A percentile compares a stretch with the other conserved stretches of the same genome.
These are phyloP conservation scores for Oostethus manadensis DNA, from an alignment of 2,113 vertebrate genomes.

Conservation along the genomic window DNA sequence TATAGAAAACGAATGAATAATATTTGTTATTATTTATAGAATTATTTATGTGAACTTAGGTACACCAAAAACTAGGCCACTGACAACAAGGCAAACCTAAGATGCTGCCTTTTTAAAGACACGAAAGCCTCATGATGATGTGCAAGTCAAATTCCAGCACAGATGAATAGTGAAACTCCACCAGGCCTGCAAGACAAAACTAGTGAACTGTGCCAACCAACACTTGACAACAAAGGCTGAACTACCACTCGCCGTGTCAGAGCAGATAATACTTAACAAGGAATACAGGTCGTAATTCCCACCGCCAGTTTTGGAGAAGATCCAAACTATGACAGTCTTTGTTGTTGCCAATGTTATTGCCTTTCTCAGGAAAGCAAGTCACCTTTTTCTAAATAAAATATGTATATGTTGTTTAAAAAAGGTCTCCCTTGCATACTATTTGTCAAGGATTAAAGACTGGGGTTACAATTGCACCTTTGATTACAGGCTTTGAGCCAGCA, in stretches of 20 bases:
- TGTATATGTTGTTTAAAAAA: neutral
- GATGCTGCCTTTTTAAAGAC: conserved; percentile 11
- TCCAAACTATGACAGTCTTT: neutral
- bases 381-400: conserved; percentile 1
- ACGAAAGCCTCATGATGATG: conserved; percentile 17
- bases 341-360: conserved; percentile 3
- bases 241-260: conserved; percentile 9
- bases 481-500: neutral
- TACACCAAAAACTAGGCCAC: neutral
- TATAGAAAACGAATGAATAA: no score
- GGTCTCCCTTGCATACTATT: neutral
- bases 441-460: neutral
- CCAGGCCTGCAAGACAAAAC: conserved; percentile 23
- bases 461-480: conserved; percentile 2
- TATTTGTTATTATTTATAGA: no score
- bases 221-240: conserved; percentile 29
- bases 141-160: neutral
- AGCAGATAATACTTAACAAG: conserved; percentile 21
- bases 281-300: conserved; percentile 15
- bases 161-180: conserved; percentile 28
- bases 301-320: neutral
- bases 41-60: neutral
- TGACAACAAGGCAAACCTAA: conserved; percentile 3
- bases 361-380: neutral
- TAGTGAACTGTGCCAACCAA: conserved; percentile 25